These are phyloP conservation scores for Erannis defoliaria DNA, from an alignment of 2,888 invertebrate genomes.

Conservation along the genomic window DNA sequence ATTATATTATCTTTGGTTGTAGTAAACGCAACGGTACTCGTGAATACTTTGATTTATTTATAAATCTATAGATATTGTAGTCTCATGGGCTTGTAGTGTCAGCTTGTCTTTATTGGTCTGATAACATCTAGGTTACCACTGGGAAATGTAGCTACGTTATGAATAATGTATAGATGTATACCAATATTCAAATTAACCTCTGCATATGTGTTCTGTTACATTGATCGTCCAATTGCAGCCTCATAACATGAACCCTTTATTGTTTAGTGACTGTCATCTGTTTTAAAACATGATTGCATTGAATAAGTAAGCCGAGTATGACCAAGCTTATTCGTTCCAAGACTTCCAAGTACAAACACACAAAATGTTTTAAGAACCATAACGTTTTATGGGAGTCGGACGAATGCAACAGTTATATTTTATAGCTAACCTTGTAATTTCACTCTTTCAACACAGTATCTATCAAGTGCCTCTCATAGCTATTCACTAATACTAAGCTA, in stretches of 20 bases:
- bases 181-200: constrained; percentile 15
- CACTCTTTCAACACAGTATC: constrained; percentile 13
- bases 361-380: constrained; percentile 13
- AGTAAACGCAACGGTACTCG: neutral
- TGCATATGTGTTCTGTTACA: constrained; percentile 6
- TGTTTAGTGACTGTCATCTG: constrained; percentile 3
- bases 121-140: neutral
- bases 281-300: constrained; percentile 11
- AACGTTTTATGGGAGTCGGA: constrained; percentile 13
- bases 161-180: constrained; percentile 12
- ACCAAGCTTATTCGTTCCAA: constrained; percentile 5
- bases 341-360: constrained; percentile 3
- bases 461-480: constrained; percentile 29
- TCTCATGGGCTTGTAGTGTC: neutral
- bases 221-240: constrained; percentile 1
- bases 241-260: constrained; percentile 7
- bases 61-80: neutral
- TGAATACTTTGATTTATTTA: neutral
- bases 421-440: constrained; percentile 6
- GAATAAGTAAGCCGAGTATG: constrained; percentile 2
- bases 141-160: constrained; percentile 3
- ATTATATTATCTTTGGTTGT: no score
- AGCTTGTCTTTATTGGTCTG: neutral
- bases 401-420: constrained; percentile 10
- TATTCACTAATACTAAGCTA: no score